Conservation (phyloP, 2,113 vertebrate genomes). For the Sturnus vulgaris region DNA sequence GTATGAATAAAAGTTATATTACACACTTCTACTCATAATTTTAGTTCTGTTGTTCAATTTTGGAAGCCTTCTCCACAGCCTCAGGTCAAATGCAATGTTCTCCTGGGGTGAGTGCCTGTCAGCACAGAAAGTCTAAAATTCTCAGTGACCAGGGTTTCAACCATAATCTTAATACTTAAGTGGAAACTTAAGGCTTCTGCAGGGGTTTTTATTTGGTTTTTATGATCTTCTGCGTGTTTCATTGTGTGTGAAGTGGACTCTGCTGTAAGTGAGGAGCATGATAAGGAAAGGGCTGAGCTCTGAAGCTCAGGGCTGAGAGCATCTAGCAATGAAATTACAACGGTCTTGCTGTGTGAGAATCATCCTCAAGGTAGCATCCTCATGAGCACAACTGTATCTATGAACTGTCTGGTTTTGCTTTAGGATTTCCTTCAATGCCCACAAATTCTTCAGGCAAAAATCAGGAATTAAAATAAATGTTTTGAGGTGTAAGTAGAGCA, state of each 20-base stretch:
- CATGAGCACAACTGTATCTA: fast-evolving
- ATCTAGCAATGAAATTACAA: not conserved
- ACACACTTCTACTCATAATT: too few relatives aligned
- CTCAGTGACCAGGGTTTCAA: too few relatives aligned
- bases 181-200: not conserved
- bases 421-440: not conserved
- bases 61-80: too few relatives aligned
- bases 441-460: not conserved
- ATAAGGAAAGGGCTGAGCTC: not conserved
- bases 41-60: too few relatives aligned
- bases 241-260: not conserved
- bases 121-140: too few relatives aligned
- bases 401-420: not conserved
- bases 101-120: too few relatives aligned
- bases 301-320: not conserved
- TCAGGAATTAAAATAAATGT: not conserved
- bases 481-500: not conserved
- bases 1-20: not conserved
- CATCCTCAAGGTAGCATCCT: not conserved
- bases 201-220: not conserved
- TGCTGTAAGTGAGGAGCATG: not conserved
- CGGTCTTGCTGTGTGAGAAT: not conserved
- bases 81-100: too few relatives aligned
- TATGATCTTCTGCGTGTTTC: fast-evolving
- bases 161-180: not conserved